These are phyloP conservation scores for Phyllopteryx taeniolatus DNA, from an alignment of 2,113 vertebrate species.

Conservation along the genomic window DNA sequence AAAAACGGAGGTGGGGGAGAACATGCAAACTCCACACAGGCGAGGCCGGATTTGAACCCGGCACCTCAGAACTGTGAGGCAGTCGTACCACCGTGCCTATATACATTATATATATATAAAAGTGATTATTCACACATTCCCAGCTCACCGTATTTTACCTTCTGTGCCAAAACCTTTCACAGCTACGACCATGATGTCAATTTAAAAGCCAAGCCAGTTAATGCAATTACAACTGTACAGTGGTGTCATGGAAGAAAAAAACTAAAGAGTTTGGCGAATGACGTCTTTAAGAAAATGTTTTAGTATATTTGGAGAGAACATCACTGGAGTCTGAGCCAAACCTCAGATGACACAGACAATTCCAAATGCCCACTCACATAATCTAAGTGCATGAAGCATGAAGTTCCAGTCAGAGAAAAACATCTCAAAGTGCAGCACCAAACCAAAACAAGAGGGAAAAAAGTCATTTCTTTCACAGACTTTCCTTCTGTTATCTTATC, in stretches of 20 bases:
- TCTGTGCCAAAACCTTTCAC: neutral
- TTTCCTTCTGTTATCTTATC: no score
- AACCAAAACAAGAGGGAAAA: neutral
- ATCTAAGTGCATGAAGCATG: neutral
- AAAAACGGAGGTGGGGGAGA: no score
- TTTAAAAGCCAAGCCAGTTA: neutral
- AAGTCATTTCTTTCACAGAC: neutral
- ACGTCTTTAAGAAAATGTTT: neutral
- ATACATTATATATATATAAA: neutral
- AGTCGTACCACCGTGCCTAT: no score
- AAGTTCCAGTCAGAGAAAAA: neutral
- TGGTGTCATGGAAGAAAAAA: neutral
- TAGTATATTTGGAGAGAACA: neutral
- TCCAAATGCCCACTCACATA: neutral
- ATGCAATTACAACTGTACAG: neutral
- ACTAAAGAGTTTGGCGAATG: neutral
- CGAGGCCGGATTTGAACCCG: no score
- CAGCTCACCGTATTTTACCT: neutral
- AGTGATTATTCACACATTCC: neutral
- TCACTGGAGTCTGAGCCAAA: neutral
- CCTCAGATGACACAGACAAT: neutral
- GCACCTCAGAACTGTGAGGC: no score
- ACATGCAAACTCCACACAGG: no score
- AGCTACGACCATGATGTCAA: neutral
- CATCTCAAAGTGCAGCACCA: neutral